A percentile compares a stretch with the other conserved stretches of the same genome.
Evolutionary conservation across 2,113 vertebrate species (phyloP).

Genomic region (Zosterops lateralis): DNA sequence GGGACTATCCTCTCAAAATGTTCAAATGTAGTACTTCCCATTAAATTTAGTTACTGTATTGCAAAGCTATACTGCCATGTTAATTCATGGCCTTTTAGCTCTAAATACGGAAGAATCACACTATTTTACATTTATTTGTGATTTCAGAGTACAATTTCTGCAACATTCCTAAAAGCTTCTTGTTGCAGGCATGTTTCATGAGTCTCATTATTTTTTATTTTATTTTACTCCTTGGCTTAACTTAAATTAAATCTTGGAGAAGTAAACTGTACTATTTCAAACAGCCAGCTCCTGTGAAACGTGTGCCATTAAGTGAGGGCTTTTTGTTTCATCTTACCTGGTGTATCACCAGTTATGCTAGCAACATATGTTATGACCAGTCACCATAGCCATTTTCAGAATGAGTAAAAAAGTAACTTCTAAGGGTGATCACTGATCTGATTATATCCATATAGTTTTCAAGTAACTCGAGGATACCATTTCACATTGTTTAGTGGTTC

Average conservation of each 20-base stretch:
- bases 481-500: not conserved
- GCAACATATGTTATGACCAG: not conserved
- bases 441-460: not conserved
- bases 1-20: not conserved
- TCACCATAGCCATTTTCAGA: not conserved
- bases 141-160: not conserved
- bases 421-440: not conserved
- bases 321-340: not conserved
- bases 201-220: not conserved
- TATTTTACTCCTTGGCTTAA: not conserved
- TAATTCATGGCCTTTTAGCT: not conserved
- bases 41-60: not conserved
- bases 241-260: not conserved
- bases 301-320: not conserved
- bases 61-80: not conserved
- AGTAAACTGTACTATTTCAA: not conserved
- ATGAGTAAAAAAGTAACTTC: not conserved
- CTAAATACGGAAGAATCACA: not conserved
- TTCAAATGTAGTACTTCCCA: not conserved
- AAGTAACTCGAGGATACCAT: not conserved
- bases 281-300: not conserved
- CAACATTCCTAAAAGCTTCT: not conserved
- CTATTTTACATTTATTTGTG: not conserved
- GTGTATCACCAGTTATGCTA: not conserved
- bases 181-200: not conserved